A percentile compares a stretch with the other conserved stretches of the same genome.
These are phyloP conservation scores for Onchidella celtica DNA, from an alignment of 2,888 invertebrate species.

Conservation along the genomic window DNA sequence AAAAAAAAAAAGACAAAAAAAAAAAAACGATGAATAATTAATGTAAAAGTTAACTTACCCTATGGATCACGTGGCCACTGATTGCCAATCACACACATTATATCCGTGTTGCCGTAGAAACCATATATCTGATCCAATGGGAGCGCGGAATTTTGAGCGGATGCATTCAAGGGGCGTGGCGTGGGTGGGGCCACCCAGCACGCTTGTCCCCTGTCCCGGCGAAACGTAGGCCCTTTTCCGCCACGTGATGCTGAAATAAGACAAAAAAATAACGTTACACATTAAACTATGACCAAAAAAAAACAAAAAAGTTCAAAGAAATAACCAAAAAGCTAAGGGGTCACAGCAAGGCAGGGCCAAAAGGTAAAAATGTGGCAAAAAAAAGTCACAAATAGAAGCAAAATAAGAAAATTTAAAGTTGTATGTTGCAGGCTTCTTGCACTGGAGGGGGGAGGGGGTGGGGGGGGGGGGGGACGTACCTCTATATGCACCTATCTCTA, in stretches of 20 bases:
- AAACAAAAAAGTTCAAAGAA: too few species aligned
- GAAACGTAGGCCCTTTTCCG: not conserved
- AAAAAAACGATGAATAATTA: not conserved
- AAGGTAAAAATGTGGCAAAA: too few species aligned
- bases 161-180: not conserved
- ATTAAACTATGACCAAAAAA: too few species aligned
- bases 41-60: slow-evolving; percentile 15
- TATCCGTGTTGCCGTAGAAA: slow-evolving; percentile 25
- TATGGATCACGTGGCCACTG: slow-evolving; percentile 46
- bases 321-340: too few species aligned
- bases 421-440: too few species aligned
- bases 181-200: not conserved
- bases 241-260: not conserved
- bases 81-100: slow-evolving; percentile 33
- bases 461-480: too few species aligned
- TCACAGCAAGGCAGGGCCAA: too few species aligned
- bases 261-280: too few species aligned
- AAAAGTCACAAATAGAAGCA: too few species aligned
- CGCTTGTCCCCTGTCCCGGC: not conserved
- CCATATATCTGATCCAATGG: not conserved
- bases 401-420: too few species aligned
- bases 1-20: not conserved
- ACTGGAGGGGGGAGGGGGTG: too few species aligned
- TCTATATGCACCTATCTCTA: too few species aligned
- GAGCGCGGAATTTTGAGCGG: not conserved